Evolutionary conservation across 1,140 invertebrate genomes (phyloP).

Genomic region (Pygmarrhopalites habei): DNA sequence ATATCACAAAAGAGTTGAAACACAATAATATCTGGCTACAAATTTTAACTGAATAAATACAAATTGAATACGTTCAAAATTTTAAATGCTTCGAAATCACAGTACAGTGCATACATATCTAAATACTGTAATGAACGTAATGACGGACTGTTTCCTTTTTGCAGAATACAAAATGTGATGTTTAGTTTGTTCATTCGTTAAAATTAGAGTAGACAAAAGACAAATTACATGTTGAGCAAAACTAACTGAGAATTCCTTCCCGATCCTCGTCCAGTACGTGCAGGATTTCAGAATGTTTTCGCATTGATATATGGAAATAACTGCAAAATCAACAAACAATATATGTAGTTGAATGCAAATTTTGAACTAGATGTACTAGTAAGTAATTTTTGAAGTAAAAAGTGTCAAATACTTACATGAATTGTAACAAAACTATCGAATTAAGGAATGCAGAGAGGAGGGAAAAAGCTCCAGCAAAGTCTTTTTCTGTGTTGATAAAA

Average conservation of each 20-base stretch:
- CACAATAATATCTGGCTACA: no score
- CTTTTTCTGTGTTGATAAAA: constrained; percentile 9
- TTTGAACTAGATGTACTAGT: not conserved
- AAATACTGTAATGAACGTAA: no score
- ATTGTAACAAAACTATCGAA: constrained; percentile 17
- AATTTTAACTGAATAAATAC: no score
- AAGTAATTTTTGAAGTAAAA: not conserved
- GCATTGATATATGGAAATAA: not conserved
- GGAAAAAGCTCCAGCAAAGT: constrained; percentile 16
- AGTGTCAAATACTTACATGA: constrained; percentile 23
- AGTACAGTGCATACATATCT: no score
- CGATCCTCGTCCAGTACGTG: not conserved
- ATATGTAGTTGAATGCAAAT: not conserved
- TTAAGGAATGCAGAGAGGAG: constrained; percentile 6
- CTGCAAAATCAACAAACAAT: not conserved
- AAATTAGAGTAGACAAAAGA: no score
- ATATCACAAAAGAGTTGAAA: no score
- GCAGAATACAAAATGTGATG: no score
- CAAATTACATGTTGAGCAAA: not conserved
- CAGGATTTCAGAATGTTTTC: not conserved
- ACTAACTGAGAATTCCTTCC: not conserved
- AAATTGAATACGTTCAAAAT: no score
- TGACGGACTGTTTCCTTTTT: no score
- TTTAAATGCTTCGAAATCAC: no score
- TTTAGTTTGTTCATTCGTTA: no score